Base-by-base conservation (phyloP, 2,888 invertebrate species). In the Nephrotoma guestfalica region DNA sequence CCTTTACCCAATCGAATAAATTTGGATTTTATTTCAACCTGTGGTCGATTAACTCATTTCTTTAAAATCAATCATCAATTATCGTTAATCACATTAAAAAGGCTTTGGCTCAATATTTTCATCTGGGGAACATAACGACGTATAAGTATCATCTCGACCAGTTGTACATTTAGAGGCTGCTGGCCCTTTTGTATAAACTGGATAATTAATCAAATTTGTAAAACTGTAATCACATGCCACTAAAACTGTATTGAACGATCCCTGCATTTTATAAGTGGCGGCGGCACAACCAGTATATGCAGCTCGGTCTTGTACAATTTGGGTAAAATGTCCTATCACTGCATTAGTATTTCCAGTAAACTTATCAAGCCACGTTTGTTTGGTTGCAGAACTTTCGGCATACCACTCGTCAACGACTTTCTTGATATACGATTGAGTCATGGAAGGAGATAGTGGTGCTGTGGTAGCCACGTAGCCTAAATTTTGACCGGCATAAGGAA, bases 161-260 rank as follows among this genome's bases (percentile, higher is more conserved):
- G 51, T 84, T 41, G 11, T 87, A 43, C 88, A 88, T 30, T 83
- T 18, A 1, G 87, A 87, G 13, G 86, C 86, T 0, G 87, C 1
- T n/a, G 11, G 4, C 6, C 87, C 87, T 9, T n/a, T 86, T 11
- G 6, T 41, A 85, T 87, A 88, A 7, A 87, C 86, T n/a, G 86
- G 86, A 41, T 30, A 4, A 0, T 9, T n/a, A 0, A 57, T 15
- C 0, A 88, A 83, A 84, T 87, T 88, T 4, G 86, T 87, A 9
- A 18, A 83, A 83, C 86, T n/a, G 86, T 87, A 88, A 41, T 88
- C 86, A 45, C 88, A 88, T 5, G 85, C 87, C 6, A 87, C 18
- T 40, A 85, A 84, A 86, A 83, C 6, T n/a, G 41, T 0, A 9
- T 84, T n/a, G 6, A 15, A 42, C 3, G 6, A 6, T 6, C 84